Evolutionary conservation across 2,113 vertebrate species (phyloP).

Genomic region (Chunga burmeisteri): DNA sequence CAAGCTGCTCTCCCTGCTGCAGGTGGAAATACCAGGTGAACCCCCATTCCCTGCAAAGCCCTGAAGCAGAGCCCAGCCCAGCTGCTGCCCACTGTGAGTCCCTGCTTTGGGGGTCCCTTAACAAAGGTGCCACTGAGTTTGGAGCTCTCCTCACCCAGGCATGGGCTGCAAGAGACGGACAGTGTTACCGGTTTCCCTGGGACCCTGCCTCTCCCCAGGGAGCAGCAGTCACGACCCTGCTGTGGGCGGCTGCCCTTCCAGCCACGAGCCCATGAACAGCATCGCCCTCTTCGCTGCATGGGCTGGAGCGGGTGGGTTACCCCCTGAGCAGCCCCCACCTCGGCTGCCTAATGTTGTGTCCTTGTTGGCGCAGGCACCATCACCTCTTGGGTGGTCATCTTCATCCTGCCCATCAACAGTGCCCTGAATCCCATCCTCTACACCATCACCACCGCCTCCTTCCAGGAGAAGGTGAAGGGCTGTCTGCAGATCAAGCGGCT

Average conservation of each 20-base stretch:
- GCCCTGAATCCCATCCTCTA: conserved; percentile 49
- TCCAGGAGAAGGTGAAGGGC: conserved; percentile 15
- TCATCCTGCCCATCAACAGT: conserved; percentile 59
- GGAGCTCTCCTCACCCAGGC: rapidly evolving
- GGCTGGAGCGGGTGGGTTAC: neutral
- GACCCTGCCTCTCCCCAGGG: neutral
- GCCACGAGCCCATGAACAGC: neutral
- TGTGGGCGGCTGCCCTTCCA: neutral
- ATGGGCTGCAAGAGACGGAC: neutral
- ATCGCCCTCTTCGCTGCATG: too few relatives aligned
- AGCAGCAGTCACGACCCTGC: neutral
- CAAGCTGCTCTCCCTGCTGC: conserved; percentile 65
- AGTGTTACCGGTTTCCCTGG: neutral
- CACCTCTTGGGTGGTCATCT: conserved; percentile 63
- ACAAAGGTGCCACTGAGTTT: neutral
- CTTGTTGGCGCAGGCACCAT: conserved; percentile 5
- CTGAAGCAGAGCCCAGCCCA: neutral
- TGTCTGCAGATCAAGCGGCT: neutral
- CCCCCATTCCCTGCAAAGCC: neutral
- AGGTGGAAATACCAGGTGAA: conserved; percentile 70
- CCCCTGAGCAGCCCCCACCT: neutral
- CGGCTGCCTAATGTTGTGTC: neutral
- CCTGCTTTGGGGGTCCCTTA: too few relatives aligned
- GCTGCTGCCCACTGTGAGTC: neutral
- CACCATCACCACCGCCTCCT: conserved; percentile 28